These are phyloP conservation scores for Oryctolagus cuniculus DNA, from an alignment of 2,113 vertebrate genomes.

Conservation along the genomic window mOryCun1.1 NC_091433.1:198296001-198296500, in stretches of 20 bases:
- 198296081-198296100: no score
- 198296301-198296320: background rate
- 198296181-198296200: background rate
- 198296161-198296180: background rate
- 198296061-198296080: no score
- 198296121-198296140: background rate
- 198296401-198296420: no score
- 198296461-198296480: fast-evolving
- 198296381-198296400: fast-evolving
- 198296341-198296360: background rate
- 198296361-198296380: background rate
- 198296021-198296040: no score
- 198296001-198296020: no score
- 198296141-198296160: background rate
- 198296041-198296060: no score
- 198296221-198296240: background rate
- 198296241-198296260: background rate
- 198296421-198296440: no score
- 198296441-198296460: fast-evolving
- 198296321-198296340: background rate
- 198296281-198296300: background rate
- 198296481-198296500: fast-evolving
- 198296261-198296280: background rate
- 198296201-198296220: no score
- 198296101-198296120: no score